Base-by-base conservation (phyloP, 1,140 invertebrate genomes). In the Littorina saxatilis region DNA sequence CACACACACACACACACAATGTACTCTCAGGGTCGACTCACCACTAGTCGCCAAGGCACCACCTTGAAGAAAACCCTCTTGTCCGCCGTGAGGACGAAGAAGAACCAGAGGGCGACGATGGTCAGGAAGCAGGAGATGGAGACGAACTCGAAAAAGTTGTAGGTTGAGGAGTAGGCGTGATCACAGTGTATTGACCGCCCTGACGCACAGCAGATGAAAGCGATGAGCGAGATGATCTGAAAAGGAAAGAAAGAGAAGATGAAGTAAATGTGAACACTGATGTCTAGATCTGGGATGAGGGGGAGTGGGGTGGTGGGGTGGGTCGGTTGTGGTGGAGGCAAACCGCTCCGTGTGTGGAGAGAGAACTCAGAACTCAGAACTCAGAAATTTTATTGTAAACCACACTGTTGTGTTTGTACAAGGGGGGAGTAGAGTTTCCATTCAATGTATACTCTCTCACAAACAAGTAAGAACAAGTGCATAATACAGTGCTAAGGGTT, bases 101-200 rank as follows among this genome's bases (percentile, higher is more conserved):
- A 74, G 17, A 84, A 61, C 77, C 80, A 84, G 20, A 82, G 52
- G 52, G 68, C 73, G 20, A 84, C 11, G 23, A 82, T 68, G n/a
- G 80, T 82, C 13, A 84, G 50, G 35, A 84, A 84, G 13, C 80
- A 72, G 61, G 83, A 79, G 15, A 84, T 84, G 39, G 80, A 73
- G 43, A 80, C 72, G 79, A 84, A 84, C 77, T 84, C 83, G 75
- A 82, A 84, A 52, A 68, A 84, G 77, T 84, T 84, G 72, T 84
- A 84, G 23, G 68, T 82, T 15, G 83, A 82, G 0, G 83, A 47
- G 61, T 82, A 82, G 0, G 15, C 5, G n/a, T 75, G 43, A 70
- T 84, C 83, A 76, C 83, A 84, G 15, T 29, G 20, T 1, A 80
- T 70, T 32, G 68, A 76, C 27, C 83, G 23, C 40, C 76, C 80